These are phyloP conservation scores for Indicator maculatus DNA, from an alignment of 2,113 vertebrate species.

Conservation along the genomic window DNA sequence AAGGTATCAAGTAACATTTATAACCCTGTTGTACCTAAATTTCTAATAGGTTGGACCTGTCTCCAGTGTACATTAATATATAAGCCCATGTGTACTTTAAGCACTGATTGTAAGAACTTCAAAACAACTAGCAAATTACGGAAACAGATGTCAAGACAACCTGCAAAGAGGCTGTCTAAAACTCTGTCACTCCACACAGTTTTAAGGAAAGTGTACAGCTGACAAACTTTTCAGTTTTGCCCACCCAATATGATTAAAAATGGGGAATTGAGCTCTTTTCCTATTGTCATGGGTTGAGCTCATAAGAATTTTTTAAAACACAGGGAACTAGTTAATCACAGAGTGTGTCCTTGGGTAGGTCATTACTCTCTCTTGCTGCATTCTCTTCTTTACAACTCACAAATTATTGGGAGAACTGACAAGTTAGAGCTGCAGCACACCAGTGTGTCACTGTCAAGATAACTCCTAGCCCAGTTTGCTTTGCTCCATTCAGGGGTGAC, in stretches of 20 bases:
- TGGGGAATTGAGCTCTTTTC: neutral
- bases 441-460: neutral
- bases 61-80: constrained; percentile 68
- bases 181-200: neutral
- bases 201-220: neutral
- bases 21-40: constrained; percentile 66
- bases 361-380: neutral
- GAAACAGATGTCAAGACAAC: constrained; percentile 61
- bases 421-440: neutral
- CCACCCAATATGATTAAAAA: neutral
- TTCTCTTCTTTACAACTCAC: neutral
- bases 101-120: constrained; percentile 35
- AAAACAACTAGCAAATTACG: constrained; percentile 44
- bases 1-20: constrained; percentile 74
- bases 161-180: neutral
- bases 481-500: no score
- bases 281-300: no score
- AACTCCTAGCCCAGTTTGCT: neutral
- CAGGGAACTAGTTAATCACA: neutral
- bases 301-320: no score
- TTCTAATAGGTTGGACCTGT: constrained; percentile 62
- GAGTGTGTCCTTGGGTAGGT: neutral
- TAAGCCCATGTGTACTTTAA: constrained; percentile 45
- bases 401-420: neutral
- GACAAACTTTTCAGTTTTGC: neutral